Evolutionary conservation across 2,113 vertebrate species (phyloP).

Genomic region (Pituophis catenifer): DNA sequence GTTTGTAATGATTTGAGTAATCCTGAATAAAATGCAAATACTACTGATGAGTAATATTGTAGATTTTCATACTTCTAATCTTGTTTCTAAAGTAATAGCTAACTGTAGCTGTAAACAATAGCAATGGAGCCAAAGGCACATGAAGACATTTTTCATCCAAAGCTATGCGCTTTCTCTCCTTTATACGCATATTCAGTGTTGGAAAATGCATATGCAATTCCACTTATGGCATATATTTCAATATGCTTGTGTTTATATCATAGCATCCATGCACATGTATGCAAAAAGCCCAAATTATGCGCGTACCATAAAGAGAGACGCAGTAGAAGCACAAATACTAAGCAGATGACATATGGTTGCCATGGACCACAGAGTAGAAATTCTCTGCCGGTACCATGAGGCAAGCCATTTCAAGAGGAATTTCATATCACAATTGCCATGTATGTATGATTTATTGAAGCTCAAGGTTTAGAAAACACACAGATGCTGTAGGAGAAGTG

Average conservation of each 20-base stretch:
- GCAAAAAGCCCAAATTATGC: not conserved
- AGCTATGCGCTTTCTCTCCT: not conserved
- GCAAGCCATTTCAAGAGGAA: not conserved
- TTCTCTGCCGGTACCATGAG: not conserved
- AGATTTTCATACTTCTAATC: not conserved
- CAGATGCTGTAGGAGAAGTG: not conserved
- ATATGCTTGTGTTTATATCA: not conserved
- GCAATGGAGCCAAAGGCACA: not conserved
- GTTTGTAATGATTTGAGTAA: not conserved
- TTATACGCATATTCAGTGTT: not conserved
- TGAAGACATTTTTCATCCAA: not conserved
- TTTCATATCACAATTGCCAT: not conserved
- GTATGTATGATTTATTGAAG: not conserved
- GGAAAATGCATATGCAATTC: not conserved
- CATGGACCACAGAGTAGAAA: not conserved
- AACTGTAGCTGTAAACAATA: not conserved
- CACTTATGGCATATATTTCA: not conserved
- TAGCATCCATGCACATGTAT: not conserved
- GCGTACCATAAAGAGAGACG: not conserved
- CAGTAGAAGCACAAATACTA: conserved; percentile 7
- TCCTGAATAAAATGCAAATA: not conserved
- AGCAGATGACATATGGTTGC: not conserved
- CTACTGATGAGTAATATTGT: not conserved
- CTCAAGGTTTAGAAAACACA: fast-evolving
- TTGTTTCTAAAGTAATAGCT: not conserved